phyloP scores from a whole-genome alignment of 1,140 invertebrate genomes.

The Plectrocnemia conspersa region DNA sequence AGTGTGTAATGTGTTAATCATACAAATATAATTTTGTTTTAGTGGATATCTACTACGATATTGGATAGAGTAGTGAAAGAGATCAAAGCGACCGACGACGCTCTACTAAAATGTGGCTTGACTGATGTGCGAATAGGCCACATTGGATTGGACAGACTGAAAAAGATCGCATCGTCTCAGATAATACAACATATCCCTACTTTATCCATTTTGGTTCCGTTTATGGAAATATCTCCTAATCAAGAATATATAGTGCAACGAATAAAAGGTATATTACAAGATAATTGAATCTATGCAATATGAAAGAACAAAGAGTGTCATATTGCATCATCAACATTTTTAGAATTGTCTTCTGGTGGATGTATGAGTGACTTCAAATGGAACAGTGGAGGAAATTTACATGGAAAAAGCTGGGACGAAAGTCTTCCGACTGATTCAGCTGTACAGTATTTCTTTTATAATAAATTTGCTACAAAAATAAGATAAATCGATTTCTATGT shows the following conservation, averaged over 20 bases:
- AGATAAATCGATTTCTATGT: no score
- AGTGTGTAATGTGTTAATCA: not conserved
- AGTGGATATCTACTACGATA: slow-evolving; percentile 79
- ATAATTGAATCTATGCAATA: slow-evolving; percentile 2
- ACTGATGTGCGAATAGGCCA: slow-evolving; percentile 66
- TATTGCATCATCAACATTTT: slow-evolving; percentile 8
- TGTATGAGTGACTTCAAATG: slow-evolving; percentile 79
- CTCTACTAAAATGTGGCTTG: slow-evolving; percentile 62
- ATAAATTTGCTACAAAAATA: not conserved
- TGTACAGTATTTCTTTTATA: slow-evolving; percentile 49
- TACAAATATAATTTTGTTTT: slow-evolving; percentile 34
- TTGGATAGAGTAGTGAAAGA: slow-evolving; percentile 63
- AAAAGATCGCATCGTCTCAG: slow-evolving; percentile 59
- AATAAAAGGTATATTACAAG: slow-evolving; percentile 52
- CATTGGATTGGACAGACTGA: slow-evolving; percentile 63
- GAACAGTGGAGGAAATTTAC: slow-evolving; percentile 68
- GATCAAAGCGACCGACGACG: slow-evolving; percentile 64
- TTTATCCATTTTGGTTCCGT: slow-evolving; percentile 66
- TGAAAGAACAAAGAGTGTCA: not conserved
- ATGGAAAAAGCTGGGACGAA: slow-evolving; percentile 72
- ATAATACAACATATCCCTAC: slow-evolving; percentile 63
- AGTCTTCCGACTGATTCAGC: slow-evolving; percentile 75
- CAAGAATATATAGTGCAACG: slow-evolving; percentile 78
- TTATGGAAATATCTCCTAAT: slow-evolving; percentile 71
- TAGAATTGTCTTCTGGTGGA: slow-evolving; percentile 54